phyloP scores from a whole-genome alignment of 2,113 vertebrate species.

The Fukomys damarensis region DNA sequence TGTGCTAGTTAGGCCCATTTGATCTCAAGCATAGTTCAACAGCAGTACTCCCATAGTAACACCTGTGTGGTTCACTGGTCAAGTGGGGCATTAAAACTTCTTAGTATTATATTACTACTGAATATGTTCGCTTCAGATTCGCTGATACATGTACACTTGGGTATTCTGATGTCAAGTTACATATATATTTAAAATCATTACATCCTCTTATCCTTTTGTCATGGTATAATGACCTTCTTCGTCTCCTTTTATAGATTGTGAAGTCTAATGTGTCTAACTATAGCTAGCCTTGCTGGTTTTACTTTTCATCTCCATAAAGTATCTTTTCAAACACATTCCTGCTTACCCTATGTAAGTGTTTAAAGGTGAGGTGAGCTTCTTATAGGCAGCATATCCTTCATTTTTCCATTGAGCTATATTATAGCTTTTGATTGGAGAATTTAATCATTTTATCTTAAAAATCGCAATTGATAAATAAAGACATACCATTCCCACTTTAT shows the following conservation, averaged over 20 bases:
- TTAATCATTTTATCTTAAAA: neutral
- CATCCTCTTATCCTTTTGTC: neutral
- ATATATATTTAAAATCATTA: neutral
- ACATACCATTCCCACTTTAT: neutral
- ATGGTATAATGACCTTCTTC: neutral
- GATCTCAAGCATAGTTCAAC: neutral
- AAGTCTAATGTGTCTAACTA: neutral
- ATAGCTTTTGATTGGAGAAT: neutral
- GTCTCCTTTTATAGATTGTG: neutral
- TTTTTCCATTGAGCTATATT: neutral
- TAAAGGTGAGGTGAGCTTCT: neutral
- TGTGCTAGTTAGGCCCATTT: neutral
- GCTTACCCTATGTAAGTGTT: neutral
- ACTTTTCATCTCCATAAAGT: neutral
- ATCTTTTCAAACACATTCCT: neutral
- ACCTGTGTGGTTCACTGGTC: neutral
- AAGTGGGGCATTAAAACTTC: neutral
- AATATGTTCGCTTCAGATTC: neutral
- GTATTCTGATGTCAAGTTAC: neutral
- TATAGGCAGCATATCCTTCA: neutral
- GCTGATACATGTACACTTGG: neutral
- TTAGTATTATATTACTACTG: neutral
- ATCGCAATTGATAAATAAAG: neutral
- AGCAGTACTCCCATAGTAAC: neutral
- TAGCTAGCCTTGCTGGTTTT: neutral